phyloP scores from a whole-genome alignment of 2,797 vertebrate species.

The Sebastes alutus region DNA sequence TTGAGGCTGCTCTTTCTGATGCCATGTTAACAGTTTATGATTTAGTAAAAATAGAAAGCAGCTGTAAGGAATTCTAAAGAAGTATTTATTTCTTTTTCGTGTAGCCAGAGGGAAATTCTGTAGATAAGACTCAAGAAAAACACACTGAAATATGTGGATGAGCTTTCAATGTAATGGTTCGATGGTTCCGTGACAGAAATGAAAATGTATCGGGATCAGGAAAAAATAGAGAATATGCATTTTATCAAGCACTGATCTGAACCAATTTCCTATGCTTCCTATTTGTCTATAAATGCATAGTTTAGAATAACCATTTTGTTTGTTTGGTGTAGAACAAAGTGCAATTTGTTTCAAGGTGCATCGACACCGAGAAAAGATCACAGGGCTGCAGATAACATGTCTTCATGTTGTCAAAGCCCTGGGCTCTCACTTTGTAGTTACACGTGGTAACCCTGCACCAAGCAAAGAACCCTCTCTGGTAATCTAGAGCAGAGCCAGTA shows the following conservation, averaged over 20 bases:
- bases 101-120: slow-evolving; percentile 43
- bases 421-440: slow-evolving; percentile 62
- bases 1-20: slow-evolving; percentile 28
- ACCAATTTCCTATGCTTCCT: not conserved
- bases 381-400: slow-evolving; percentile 49
- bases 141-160: slow-evolving; percentile 32
- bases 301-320: not conserved
- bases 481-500: slow-evolving; percentile 44
- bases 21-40: slow-evolving; percentile 19
- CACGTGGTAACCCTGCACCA: slow-evolving; percentile 49
- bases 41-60: slow-evolving; percentile 46
- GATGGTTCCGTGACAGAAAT: slow-evolving; percentile 16
- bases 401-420: slow-evolving; percentile 51
- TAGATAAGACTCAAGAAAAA: slow-evolving; percentile 34
- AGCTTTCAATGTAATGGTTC: slow-evolving; percentile 39
- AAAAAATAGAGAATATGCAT: not conserved
- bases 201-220: slow-evolving; percentile 14
- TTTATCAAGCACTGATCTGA: slow-evolving; percentile 7
- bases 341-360: slow-evolving; percentile 45
- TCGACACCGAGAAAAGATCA: slow-evolving; percentile 46
- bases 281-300: not conserved
- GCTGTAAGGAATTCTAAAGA: slow-evolving; percentile 47
- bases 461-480: slow-evolving; percentile 26
- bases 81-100: slow-evolving; percentile 41
- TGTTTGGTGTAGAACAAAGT: slow-evolving; percentile 30